phyloP scores from a whole-genome alignment of 2,797 vertebrate species.

The Cuniculus paca region DNA sequence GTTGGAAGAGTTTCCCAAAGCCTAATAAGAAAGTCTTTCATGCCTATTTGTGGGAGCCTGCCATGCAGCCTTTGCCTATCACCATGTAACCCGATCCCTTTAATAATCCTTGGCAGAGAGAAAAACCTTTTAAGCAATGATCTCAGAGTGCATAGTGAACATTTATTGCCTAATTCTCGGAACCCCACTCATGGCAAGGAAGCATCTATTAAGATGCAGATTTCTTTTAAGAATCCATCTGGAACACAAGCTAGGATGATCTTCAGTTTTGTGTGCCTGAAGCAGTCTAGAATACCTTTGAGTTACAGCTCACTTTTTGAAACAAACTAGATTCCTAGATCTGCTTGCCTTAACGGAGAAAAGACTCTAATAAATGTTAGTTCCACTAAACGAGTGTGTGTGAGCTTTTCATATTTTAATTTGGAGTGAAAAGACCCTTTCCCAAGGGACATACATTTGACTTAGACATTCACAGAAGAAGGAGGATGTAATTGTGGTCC shows the following conservation, averaged over 20 bases:
- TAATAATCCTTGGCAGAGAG: conserved; percentile 82
- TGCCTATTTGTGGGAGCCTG: conserved; percentile 69
- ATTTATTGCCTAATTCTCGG: conserved; percentile 85
- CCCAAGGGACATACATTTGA: neutral
- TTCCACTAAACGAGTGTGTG: neutral
- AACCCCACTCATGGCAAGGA: conserved; percentile 79
- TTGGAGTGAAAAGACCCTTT: neutral
- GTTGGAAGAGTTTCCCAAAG: conserved; percentile 66
- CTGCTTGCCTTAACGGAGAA: neutral
- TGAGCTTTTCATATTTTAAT: neutral
- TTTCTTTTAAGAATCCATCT: conserved; percentile 77
- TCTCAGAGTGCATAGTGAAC: conserved; percentile 82
- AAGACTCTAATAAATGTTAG: neutral
- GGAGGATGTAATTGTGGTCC: neutral
- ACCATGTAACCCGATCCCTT: conserved; percentile 78
- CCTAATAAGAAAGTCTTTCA: conserved; percentile 61
- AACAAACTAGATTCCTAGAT: neutral
- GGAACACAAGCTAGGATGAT: conserved; percentile 4
- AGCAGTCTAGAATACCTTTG: conserved; percentile 27
- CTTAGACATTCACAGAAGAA: neutral
- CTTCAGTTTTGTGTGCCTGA: neutral
- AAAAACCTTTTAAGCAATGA: conserved; percentile 85
- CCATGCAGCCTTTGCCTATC: conserved; percentile 64
- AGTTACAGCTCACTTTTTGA: neutral
- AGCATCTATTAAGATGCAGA: conserved; percentile 79